Conservation (phyloP, 2,113 vertebrate genomes). For the Tenrec ecaudatus region DNA sequence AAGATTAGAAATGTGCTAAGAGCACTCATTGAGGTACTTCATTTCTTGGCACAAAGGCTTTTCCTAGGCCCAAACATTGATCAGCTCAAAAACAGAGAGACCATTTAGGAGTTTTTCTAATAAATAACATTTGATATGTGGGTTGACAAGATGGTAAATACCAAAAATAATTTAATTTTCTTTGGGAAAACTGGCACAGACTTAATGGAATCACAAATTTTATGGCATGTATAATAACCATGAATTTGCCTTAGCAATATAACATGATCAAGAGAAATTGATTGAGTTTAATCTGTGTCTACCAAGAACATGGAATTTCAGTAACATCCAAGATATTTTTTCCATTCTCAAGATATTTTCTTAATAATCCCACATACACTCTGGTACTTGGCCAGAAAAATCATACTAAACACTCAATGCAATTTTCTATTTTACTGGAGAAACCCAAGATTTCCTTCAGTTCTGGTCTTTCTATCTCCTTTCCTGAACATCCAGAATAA, state of each 20-base stretch:
- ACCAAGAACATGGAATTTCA: background rate
- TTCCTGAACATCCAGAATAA: background rate
- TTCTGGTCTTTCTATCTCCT: background rate
- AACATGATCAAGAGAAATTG: background rate
- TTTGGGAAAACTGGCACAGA: background rate
- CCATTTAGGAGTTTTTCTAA: background rate
- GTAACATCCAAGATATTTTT: background rate
- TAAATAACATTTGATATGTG: background rate
- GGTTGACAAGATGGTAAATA: background rate
- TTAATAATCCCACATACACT: background rate
- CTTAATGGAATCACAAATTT: conserved; percentile 2
- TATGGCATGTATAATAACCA: background rate
- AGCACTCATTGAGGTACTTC: background rate
- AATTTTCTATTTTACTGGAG: background rate
- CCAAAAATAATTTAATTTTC: background rate
- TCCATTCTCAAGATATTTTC: background rate
- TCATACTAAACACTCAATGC: background rate
- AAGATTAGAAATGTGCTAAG: background rate
- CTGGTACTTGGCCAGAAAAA: background rate
- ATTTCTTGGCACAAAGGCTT: background rate
- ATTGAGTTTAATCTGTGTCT: background rate
- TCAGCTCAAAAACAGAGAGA: background rate
- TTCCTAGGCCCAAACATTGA: background rate
- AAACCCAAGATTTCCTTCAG: background rate
- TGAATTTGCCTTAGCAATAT: background rate